Percentiles rank a stretch among this genome's conserved stretches.
Conservation (phyloP, 2,888 invertebrate species). For the Drosophila eohydei region DNA sequence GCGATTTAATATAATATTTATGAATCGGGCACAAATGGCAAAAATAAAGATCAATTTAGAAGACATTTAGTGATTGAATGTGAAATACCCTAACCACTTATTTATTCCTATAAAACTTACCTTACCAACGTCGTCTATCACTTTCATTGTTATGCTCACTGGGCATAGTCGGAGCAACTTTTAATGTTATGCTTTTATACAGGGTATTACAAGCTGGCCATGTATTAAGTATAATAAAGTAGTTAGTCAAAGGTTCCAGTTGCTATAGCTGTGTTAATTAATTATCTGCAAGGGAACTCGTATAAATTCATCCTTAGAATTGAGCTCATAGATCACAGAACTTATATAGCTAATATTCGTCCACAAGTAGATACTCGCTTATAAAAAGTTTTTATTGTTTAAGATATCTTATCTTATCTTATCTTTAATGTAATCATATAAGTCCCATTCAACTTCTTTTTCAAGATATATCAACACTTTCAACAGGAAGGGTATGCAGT, state of each 20-base stretch:
- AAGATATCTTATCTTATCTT: no score
- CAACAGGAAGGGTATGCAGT: neutral
- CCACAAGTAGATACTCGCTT: neutral
- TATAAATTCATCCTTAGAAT: neutral
- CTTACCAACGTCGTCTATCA: neutral
- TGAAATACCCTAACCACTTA: neutral
- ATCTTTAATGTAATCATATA: no score
- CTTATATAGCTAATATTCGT: no score
- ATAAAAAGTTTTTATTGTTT: no score
- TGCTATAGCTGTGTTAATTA: no score
- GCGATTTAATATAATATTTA: conserved; percentile 5
- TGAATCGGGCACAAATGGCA: neutral
- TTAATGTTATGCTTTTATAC: no score
- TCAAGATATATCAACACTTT: no score
- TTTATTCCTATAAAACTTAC: neutral
- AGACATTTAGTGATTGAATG: neutral
- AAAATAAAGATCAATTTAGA: neutral
- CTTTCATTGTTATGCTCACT: neutral
- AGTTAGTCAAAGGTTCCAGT: no score
- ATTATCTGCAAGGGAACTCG: neutral
- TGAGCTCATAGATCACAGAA: neutral
- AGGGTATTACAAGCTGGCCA: neutral
- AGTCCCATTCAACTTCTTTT: no score
- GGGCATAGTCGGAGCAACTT: neutral
- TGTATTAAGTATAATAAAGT: neutral